These are phyloP conservation scores for Patella depressa DNA, from an alignment of 2,888 invertebrate species.

Conservation along the genomic window DNA sequence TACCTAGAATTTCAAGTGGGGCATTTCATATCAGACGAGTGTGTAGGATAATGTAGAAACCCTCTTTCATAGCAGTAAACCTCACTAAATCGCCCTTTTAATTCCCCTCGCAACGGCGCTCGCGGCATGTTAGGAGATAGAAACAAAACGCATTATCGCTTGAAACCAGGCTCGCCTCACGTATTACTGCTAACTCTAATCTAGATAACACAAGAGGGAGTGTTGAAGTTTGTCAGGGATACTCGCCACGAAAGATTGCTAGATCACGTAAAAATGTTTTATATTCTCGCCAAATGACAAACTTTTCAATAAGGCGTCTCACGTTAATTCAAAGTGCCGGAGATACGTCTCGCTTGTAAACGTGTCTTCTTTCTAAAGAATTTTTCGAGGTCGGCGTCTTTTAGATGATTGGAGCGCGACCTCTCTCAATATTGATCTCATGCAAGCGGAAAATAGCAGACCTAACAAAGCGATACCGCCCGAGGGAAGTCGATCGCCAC, in stretches of 20 bases:
- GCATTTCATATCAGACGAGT: too few relatives aligned
- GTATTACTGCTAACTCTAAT: slow-evolving; percentile 7
- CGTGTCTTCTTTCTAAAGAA: slow-evolving; percentile 9
- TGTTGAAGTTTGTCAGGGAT: slow-evolving; percentile 10
- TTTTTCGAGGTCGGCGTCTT: slow-evolving; percentile 12
- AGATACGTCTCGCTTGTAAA: slow-evolving; percentile 13
- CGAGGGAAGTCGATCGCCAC: background rate
- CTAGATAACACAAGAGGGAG: slow-evolving; percentile 5
- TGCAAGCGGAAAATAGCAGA: slow-evolving; percentile 7
- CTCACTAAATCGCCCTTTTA: background rate
- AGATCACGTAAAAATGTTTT: slow-evolving; percentile 12
- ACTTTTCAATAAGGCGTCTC: slow-evolving; percentile 8
- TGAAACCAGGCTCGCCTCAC: background rate
- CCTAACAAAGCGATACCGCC: slow-evolving; percentile 9
- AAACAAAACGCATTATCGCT: background rate
- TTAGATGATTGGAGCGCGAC: slow-evolving; percentile 12
- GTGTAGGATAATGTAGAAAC: background rate
- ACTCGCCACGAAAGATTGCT: slow-evolving; percentile 9
- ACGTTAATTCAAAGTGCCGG: slow-evolving; percentile 4
- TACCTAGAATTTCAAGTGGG: too few relatives aligned
- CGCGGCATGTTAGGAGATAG: background rate
- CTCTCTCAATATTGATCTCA: slow-evolving; percentile 6
- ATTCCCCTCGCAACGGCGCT: background rate
- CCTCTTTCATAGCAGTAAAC: background rate
- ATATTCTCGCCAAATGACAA: slow-evolving; percentile 12